Base-by-base conservation (phyloP, 2,113 vertebrate genomes). In the Heterotilapia buettikoferi region DNA sequence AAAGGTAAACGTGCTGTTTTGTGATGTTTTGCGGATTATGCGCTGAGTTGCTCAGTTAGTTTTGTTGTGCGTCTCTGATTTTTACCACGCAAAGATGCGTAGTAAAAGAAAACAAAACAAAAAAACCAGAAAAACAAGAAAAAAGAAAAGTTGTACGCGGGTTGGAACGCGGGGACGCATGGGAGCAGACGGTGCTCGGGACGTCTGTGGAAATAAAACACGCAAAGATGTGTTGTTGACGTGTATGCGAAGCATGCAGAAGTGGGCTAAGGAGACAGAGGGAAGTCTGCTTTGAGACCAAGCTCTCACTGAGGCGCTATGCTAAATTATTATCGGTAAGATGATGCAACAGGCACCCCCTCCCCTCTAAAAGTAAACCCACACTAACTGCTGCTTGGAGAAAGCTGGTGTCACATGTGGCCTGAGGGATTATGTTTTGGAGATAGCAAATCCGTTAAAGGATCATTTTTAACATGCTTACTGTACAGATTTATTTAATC, bases 311-410 rank as follows among this genome's bases (percentile, higher is more conserved):
- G 29, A 19, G 12, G 5, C 10, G 3, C 7, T 8, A 4, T 6
- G 18, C 33, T 9, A 5, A 21, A 50, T 36, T 6, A 12, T 52
- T 11, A 13, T 5, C 3, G 3, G 31, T 9, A 9, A 80, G 81
- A 52, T 66, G 86, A 91, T 90, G 86, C 86, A 91, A 90, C 86
- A 80, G 79, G 40, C 83, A 16, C 45, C 16, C 45, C 59, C 31
- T 53, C 2, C 61, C 36, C 82, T 38, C 14, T 21, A 6, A 18
- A 52, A 36, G 1, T 40, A 57, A 81, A 40, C 6, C 52, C 78
- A 24, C 13, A 1, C 14, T 21, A 14, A 8, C 8, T n/a, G 0
- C 6, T 18, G 19, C 21, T 61, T 31, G 26, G 80, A 2, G 13
- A n/a, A 10, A 19, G 18, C 12, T 80, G 12, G 24, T 56, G 54